Evolutionary conservation across 2,797 vertebrate genomes (phyloP), one percentile per base, ranked within the genome.

Genomic region (Tolypeutes matacus): DNA sequence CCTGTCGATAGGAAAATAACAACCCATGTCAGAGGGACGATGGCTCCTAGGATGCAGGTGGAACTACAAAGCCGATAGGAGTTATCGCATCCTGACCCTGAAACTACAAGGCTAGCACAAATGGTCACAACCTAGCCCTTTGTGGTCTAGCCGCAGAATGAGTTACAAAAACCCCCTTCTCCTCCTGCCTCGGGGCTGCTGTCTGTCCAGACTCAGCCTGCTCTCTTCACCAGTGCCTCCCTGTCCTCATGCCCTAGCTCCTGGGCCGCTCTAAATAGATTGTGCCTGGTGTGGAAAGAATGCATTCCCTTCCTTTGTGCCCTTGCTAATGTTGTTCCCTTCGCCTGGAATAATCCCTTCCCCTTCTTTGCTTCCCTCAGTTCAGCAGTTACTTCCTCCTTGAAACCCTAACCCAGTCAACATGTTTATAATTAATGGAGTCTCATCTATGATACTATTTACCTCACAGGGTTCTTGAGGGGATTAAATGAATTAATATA

Each of bases 331-430:
- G 21, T 18, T 73, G 9, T 42, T 95, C 14, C 49, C 39, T 73
- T 84, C 78, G 14, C 31, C 18, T 62, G 39, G 82, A 89, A 69
- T 78, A 1, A 31, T 15, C 27, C 8, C 46, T 73, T 27, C 13
- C 1, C 31, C 14, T 76, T 80, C 42, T 76, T 53, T 23, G 51
- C 23, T 84, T 46, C 46, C 46, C 46, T 70, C 20, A 8, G 2
- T 17, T 80, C 10, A 25, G 17, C 83, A 83, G 11, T 73, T 80
- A 90, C 31, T 92, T 92, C 23, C 70, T 94, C 23, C 51, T 89
- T 62, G 72, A 84, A 85, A 69, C 82, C 25, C 46, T 94, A 83
- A 39, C 21, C 58, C 80, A 60, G 20, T 62, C 67, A 67, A 29
- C 20, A 36, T 69, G 31, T 80, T 81, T 69, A 49, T 78, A 78